phyloP scores from a whole-genome alignment of 2,113 vertebrate species.

The Scomber japonicus region DNA sequence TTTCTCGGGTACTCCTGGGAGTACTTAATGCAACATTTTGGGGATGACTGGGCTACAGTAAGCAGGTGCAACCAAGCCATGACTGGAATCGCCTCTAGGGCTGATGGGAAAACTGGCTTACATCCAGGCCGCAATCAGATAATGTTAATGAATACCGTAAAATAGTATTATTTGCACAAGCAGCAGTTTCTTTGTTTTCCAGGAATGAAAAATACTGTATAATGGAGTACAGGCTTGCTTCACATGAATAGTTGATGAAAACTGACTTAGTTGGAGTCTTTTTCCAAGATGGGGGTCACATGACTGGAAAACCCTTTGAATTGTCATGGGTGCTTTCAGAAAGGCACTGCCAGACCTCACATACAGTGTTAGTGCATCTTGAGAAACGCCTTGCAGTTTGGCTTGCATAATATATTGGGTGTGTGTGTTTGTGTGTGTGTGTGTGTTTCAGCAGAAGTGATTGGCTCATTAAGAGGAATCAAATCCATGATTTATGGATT shows the following conservation, averaged over 20 bases:
- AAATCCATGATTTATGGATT: slow-evolving; percentile 21
- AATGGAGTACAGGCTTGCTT: slow-evolving; percentile 11
- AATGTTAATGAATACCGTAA: slow-evolving; percentile 59
- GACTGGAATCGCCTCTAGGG: slow-evolving; percentile 52
- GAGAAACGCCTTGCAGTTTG: background rate
- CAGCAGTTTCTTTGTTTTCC: slow-evolving; percentile 51
- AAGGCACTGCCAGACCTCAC: background rate
- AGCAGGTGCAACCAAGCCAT: slow-evolving; percentile 47
- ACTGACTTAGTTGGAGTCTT: slow-evolving; percentile 5
- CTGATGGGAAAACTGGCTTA: slow-evolving; percentile 64
- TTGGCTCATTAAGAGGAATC: slow-evolving; percentile 16
- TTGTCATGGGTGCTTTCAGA: background rate
- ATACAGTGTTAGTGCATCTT: background rate
- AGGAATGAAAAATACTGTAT: slow-evolving; percentile 39
- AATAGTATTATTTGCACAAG: slow-evolving; percentile 42
- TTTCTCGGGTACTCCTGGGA: slow-evolving; percentile 8
- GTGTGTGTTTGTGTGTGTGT: background rate
- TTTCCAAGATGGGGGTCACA: slow-evolving; percentile 2
- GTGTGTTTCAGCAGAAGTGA: background rate
- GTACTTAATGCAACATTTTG: slow-evolving; percentile 28
- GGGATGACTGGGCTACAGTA: slow-evolving; percentile 33
- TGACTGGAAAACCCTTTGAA: slow-evolving; percentile 39
- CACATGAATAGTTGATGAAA: slow-evolving; percentile 64
- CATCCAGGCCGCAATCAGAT: slow-evolving; percentile 66
- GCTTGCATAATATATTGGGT: background rate